Conservation (phyloP, 2,888 invertebrate genomes). For the Trichopria drosophilae region DNA sequence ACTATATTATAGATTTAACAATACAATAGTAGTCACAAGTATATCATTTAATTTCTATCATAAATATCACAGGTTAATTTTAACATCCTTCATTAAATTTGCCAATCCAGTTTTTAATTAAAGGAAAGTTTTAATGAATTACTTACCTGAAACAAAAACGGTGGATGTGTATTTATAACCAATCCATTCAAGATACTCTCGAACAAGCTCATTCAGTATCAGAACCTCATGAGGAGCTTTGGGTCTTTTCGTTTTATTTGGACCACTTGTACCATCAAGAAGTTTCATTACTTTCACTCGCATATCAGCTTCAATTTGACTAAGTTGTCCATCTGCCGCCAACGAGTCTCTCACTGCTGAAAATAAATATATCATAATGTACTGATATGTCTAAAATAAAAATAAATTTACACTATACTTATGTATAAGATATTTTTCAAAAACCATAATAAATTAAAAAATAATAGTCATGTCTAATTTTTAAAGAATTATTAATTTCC, state of each 20-base stretch:
- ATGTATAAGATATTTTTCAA: not conserved
- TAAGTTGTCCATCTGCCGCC: conserved; percentile 49
- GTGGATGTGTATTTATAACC: conserved; percentile 69
- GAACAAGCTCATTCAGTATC: conserved; percentile 68
- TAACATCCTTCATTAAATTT: not conserved
- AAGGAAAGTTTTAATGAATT: conserved; percentile 8
- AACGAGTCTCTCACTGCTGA: conserved; percentile 53
- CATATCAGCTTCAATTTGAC: conserved; percentile 54
- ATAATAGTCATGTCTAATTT: conserved; percentile 3
- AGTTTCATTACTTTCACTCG: conserved; percentile 52
- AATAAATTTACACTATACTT: not conserved
- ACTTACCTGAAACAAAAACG: conserved; percentile 61
- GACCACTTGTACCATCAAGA: conserved; percentile 45
- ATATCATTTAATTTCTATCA: no score
- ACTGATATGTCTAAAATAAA: conserved; percentile 2
- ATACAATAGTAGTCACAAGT: no score
- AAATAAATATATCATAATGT: conserved; percentile 8
- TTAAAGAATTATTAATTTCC: not conserved
- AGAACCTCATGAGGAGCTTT: conserved; percentile 50
- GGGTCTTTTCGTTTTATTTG: conserved; percentile 39
- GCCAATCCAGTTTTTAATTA: not conserved
- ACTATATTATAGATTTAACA: no score
- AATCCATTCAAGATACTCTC: conserved; percentile 73
- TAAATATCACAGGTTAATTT: not conserved
- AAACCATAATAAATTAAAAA: conserved; percentile 1